A percentile compares a stretch with the other conserved stretches of the same genome.
Conservation (phyloP, 2,888 invertebrate genomes). For the Andrena flavipes region DNA sequence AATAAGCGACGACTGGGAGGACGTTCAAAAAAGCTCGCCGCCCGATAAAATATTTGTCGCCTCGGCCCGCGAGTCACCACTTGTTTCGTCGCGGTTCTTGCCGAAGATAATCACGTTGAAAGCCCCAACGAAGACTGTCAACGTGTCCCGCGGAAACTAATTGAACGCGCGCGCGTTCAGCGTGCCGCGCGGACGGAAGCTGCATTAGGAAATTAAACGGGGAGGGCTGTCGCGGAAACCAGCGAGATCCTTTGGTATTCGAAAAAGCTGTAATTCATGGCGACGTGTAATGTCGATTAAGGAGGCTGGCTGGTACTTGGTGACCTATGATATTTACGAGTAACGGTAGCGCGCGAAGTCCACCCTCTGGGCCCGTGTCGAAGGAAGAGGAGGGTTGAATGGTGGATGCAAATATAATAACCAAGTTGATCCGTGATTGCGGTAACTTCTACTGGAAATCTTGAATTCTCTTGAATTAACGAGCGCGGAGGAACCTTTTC, state of each 20-base stretch:
- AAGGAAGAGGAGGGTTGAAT: too few species aligned
- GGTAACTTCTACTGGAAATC: too few species aligned
- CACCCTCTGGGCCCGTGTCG: too few species aligned
- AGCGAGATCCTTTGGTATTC: not conserved
- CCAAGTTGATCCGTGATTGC: too few species aligned
- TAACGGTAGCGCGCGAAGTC: too few species aligned
- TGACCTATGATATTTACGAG: not conserved
- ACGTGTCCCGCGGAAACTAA: not conserved
- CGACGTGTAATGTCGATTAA: not conserved
- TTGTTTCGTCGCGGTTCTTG: slow-evolving; percentile 1
- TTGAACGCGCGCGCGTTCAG: not conserved
- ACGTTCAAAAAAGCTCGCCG: slow-evolving; percentile 5
- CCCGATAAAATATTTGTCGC: slow-evolving; percentile 8
- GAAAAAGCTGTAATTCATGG: not conserved
- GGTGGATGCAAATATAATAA: too few species aligned
- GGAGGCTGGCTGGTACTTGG: not conserved
- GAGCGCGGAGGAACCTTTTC: too few species aligned
- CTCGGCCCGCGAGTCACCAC: not conserved
- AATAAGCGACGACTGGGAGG: slow-evolving; percentile 1
- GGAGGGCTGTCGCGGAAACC: not conserved
- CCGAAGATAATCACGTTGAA: slow-evolving; percentile 9
- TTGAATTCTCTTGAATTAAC: too few species aligned
- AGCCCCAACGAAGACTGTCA: not conserved
- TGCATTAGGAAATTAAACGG: slow-evolving; percentile 10
- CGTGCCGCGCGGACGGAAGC: not conserved